Conservation (phyloP, 2,888 invertebrate genomes). For the Ochlodes sylvanus region DNA sequence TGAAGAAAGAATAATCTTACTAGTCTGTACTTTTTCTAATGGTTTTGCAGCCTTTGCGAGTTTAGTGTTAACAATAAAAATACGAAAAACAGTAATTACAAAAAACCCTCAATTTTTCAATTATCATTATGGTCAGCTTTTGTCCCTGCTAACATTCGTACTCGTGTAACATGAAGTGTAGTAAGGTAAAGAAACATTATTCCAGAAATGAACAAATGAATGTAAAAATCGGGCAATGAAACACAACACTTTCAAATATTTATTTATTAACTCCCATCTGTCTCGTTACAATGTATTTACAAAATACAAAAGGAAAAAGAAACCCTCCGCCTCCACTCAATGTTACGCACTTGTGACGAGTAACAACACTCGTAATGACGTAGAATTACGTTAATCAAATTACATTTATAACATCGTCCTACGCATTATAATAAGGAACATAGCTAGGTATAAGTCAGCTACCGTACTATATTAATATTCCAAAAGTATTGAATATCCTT, state of each 20-base stretch:
- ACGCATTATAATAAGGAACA: conserved; percentile 68
- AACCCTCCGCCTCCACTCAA: conserved; percentile 42
- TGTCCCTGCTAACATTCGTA: too few species aligned
- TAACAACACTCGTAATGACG: conserved; percentile 47
- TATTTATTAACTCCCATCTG: conserved; percentile 73
- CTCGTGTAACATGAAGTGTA: too few species aligned
- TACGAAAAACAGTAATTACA: too few species aligned
- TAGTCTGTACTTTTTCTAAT: too few species aligned
- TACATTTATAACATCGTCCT: conserved; percentile 70
- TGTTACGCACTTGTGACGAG: conserved; percentile 44
- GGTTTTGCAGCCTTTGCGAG: too few species aligned
- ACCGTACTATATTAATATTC: conserved; percentile 64
- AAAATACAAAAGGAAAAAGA: conserved; percentile 67
- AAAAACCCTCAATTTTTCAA: too few species aligned
- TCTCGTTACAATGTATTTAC: conserved; percentile 78
- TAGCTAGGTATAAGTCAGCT: conserved; percentile 74
- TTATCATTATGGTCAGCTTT: too few species aligned
- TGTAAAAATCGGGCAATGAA: conserved; percentile 10
- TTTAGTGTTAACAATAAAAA: too few species aligned
- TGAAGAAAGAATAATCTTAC: too few species aligned
- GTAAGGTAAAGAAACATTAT: too few species aligned
- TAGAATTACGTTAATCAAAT: conserved; percentile 61
- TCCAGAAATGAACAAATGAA: too few species aligned
- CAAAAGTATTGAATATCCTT: too few species aligned
- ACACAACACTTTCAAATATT: conserved; percentile 41